A percentile compares a stretch with the other conserved stretches of the same genome.
Evolutionary conservation across 2,888 invertebrate genomes (phyloP).

Genomic region (Ecliptopera silaceata): DNA sequence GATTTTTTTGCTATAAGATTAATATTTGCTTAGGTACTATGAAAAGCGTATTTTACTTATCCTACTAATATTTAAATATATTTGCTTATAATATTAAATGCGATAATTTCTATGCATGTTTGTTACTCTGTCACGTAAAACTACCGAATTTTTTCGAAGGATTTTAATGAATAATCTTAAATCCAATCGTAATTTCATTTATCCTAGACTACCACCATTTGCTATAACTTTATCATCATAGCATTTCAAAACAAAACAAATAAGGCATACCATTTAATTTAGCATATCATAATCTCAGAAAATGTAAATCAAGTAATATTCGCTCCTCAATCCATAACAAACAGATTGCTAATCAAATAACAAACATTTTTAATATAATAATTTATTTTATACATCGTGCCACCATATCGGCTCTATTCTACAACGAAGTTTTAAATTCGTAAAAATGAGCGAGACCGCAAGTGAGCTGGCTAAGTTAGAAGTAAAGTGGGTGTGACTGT

Average conservation of each 20-base stretch:
- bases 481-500: conserved; percentile 67
- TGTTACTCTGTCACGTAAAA: too few relatives aligned
- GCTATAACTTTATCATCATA: not conserved
- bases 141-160: not conserved
- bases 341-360: conserved; percentile 58
- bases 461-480: conserved; percentile 54
- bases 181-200: not conserved
- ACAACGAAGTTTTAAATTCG: conserved; percentile 56
- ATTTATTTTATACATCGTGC: conserved; percentile 53
- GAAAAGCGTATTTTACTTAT: too few relatives aligned
- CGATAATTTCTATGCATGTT: too few relatives aligned
- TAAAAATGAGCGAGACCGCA: conserved; percentile 69
- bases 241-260: conserved; percentile 3
- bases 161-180: not conserved
- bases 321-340: conserved; percentile 54
- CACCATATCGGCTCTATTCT: conserved; percentile 61
- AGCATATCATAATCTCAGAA: conserved; percentile 17
- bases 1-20: too few relatives aligned
- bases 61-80: too few relatives aligned
- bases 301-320: conserved; percentile 24
- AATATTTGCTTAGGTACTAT: too few relatives aligned
- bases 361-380: conserved; percentile 49
- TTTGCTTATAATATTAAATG: too few relatives aligned
- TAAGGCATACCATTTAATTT: conserved; percentile 14
- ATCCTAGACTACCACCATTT: not conserved